Evolutionary conservation across 2,113 vertebrate species (phyloP).

Genomic region (Corythoichthys intestinalis): DNA sequence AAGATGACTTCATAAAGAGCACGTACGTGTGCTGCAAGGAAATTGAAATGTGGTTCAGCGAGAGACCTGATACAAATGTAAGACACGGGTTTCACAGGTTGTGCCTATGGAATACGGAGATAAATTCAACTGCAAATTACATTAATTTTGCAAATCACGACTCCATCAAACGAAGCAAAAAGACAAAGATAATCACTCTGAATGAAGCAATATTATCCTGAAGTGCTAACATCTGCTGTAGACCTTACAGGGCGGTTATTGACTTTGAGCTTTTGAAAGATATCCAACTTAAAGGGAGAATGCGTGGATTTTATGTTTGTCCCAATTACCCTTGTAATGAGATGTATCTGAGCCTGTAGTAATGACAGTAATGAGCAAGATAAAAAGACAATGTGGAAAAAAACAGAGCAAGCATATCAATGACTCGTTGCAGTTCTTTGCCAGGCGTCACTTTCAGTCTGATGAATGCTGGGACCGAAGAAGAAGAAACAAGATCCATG

Average conservation of each 20-base stretch:
- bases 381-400: constrained; percentile 81
- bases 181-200: constrained; percentile 37
- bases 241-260: constrained; percentile 50
- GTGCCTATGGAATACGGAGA: neutral
- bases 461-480: constrained; percentile 33
- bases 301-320: constrained; percentile 78
- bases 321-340: constrained; percentile 92
- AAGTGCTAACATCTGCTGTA: constrained; percentile 59
- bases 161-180: constrained; percentile 47
- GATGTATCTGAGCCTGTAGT: constrained; percentile 82
- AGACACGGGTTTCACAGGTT: neutral
- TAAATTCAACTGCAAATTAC: constrained; percentile 12
- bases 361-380: constrained; percentile 88
- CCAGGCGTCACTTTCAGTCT: constrained; percentile 61
- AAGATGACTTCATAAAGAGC: constrained; percentile 30
- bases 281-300: constrained; percentile 77
- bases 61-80: neutral
- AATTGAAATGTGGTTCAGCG: neutral
- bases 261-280: constrained; percentile 69
- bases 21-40: neutral
- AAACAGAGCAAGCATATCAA: constrained; percentile 87
- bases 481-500: constrained; percentile 33
- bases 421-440: constrained; percentile 72
- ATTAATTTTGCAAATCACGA: constrained; percentile 42
- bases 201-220: constrained; percentile 41